phyloP scores from a whole-genome alignment of 2,888 invertebrate genomes.

The Noctuana brunneofusca region DNA sequence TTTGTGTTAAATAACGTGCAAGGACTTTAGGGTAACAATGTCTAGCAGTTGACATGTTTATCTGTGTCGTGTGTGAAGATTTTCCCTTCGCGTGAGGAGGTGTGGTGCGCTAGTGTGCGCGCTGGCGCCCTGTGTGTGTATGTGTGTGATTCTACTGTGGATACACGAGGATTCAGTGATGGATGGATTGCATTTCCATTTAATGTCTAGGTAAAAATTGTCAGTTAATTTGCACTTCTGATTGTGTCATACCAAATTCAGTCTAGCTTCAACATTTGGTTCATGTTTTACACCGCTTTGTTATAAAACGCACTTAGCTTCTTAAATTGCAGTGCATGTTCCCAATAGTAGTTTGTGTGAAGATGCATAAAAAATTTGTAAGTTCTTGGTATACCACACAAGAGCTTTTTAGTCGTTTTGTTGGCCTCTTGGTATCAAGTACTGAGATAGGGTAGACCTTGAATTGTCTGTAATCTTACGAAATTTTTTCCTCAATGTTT shows the following conservation, averaged over 20 bases:
- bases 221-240: slow-evolving; percentile 56
- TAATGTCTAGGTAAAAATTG: slow-evolving; percentile 80
- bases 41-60: slow-evolving; percentile 83
- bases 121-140: slow-evolving; percentile 66
- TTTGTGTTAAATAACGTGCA: slow-evolving; percentile 77
- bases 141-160: slow-evolving; percentile 68
- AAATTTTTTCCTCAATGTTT: slow-evolving; percentile 59
- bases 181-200: slow-evolving; percentile 81
- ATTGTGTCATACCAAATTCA: slow-evolving; percentile 46
- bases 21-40: slow-evolving; percentile 81
- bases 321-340: slow-evolving; percentile 55
- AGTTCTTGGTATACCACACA: slow-evolving; percentile 43
- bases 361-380: slow-evolving; percentile 60
- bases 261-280: slow-evolving; percentile 34
- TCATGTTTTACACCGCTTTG: slow-evolving; percentile 54
- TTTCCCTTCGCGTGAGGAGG: slow-evolving; percentile 83
- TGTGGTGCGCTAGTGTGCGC: slow-evolving; percentile 73
- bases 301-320: slow-evolving; percentile 49
- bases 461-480: slow-evolving; percentile 54
- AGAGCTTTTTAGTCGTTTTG: slow-evolving; percentile 53
- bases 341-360: slow-evolving; percentile 48
- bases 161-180: slow-evolving; percentile 76
- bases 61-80: slow-evolving; percentile 83
- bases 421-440: slow-evolving; percentile 52
- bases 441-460: slow-evolving; percentile 64